Evolutionary conservation across 2,888 invertebrate genomes (phyloP).

Genomic region (Petrolisthes manimaculis): DNA sequence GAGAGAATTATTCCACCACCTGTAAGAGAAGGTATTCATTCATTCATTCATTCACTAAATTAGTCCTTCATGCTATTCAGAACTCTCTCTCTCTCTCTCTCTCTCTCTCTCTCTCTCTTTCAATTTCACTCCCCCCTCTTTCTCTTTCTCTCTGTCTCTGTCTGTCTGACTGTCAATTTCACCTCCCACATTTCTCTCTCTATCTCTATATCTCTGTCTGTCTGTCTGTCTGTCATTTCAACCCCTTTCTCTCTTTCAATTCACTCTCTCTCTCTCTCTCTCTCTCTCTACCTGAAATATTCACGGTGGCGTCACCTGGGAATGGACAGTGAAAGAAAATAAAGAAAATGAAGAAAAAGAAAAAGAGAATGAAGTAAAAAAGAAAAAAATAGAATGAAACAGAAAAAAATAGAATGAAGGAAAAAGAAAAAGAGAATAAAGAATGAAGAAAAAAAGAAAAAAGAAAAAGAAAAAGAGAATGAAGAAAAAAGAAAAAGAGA

Average conservation of each 20-base stretch:
- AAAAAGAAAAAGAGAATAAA: not conserved
- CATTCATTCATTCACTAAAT: too few relatives aligned
- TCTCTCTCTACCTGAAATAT: not conserved
- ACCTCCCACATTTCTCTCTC: not conserved
- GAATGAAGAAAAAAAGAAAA: not conserved
- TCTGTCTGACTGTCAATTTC: not conserved
- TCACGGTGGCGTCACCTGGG: not conserved
- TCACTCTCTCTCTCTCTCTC: not conserved
- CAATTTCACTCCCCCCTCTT: not conserved
- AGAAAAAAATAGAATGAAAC: not conserved
- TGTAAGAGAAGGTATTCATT: too few relatives aligned
- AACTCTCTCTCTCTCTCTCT: constrained; percentile 18
- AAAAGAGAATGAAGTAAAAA: not conserved
- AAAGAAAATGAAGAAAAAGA: not conserved
- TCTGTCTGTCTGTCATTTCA: not conserved
- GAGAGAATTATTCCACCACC: too few relatives aligned
- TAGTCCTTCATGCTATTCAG: too few relatives aligned
- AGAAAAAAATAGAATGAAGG: not conserved
- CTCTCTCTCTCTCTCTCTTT: constrained; percentile 1
- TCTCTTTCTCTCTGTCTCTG: not conserved
- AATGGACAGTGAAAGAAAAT: not conserved
- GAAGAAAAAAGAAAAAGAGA: too few relatives aligned
- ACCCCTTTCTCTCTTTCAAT: not conserved
- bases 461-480: too few relatives aligned
- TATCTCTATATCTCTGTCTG: not conserved